phyloP scores from a whole-genome alignment of 2,797 vertebrate species.

The Xenopus petersii region DNA sequence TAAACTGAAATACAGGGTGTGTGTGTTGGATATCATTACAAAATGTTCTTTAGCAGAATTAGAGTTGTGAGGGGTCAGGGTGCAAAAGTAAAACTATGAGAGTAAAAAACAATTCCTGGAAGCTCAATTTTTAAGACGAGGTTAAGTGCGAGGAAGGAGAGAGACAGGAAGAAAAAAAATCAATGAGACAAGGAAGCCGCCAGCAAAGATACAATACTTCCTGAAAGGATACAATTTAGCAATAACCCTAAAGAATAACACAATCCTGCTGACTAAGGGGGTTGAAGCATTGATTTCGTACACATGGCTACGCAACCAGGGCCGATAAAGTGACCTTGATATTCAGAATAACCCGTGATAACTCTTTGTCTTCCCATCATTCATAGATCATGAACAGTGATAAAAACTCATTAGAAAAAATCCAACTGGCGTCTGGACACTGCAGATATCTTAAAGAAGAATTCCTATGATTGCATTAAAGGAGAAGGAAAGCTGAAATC shows the following conservation, averaged over 20 bases:
- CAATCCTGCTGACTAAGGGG: slow-evolving; percentile 36
- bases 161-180: slow-evolving; percentile 46
- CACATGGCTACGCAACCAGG: slow-evolving; percentile 1
- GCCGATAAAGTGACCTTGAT: neutral
- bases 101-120: slow-evolving; percentile 42
- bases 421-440: no score
- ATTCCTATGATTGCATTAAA: no score
- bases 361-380: neutral
- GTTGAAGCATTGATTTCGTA: slow-evolving; percentile 22
- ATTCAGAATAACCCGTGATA: neutral
- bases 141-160: slow-evolving; percentile 35
- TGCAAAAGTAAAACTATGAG: slow-evolving; percentile 24
- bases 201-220: slow-evolving; percentile 44
- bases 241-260: slow-evolving; percentile 31
- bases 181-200: slow-evolving; percentile 44
- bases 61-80: slow-evolving; percentile 14
- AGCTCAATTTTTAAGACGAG: slow-evolving; percentile 38
- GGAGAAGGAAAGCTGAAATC: no score
- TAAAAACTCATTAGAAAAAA: no score
- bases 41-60: no score
- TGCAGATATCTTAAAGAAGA: no score
- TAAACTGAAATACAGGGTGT: no score
- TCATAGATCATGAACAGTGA: no score
- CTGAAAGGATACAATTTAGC: slow-evolving; percentile 46
- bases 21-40: no score